Evolutionary conservation across 2,888 invertebrate species (phyloP).

Genomic region (Cosmia pyralina): DNA sequence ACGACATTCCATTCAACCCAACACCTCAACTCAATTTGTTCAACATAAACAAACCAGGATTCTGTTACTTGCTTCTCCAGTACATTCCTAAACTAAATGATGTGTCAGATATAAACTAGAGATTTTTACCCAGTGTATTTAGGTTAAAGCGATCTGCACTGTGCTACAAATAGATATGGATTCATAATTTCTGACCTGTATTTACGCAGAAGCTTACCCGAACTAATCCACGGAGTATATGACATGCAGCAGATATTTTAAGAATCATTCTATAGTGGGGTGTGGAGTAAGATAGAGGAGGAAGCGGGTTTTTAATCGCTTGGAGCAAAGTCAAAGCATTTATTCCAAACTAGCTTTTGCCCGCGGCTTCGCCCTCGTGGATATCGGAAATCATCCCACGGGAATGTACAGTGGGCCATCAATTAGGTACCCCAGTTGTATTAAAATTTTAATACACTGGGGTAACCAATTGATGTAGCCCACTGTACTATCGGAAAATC

Average conservation of each 20-base stretch:
- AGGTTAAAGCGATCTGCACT: slow-evolving; percentile 44
- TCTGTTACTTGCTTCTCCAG: slow-evolving; percentile 7
- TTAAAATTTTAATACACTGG: too few relatives aligned
- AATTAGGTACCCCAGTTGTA: too few relatives aligned
- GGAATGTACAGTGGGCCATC: too few relatives aligned
- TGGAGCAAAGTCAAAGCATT: not conserved
- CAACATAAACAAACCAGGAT: slow-evolving; percentile 30
- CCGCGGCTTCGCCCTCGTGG: too few relatives aligned
- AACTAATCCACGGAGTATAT: slow-evolving; percentile 61
- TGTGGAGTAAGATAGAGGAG: slow-evolving; percentile 28
- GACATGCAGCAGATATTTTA: slow-evolving; percentile 69
- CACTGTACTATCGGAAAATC: too few relatives aligned
- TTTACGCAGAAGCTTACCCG: slow-evolving; percentile 60
- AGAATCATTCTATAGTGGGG: slow-evolving; percentile 61
- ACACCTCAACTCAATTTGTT: slow-evolving; percentile 21
- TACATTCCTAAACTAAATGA: slow-evolving; percentile 37
- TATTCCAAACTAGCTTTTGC: too few relatives aligned
- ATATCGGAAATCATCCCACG: too few relatives aligned
- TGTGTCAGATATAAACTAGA: slow-evolving; percentile 17
- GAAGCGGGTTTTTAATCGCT: slow-evolving; percentile 22
- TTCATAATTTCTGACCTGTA: slow-evolving; percentile 62
- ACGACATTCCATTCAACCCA: slow-evolving; percentile 19
- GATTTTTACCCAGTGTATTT: slow-evolving; percentile 49
- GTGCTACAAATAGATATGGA: slow-evolving; percentile 49
- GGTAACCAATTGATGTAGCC: too few relatives aligned